A percentile compares a stretch with the other conserved stretches of the same genome.
These are phyloP conservation scores for Plectrocnemia conspersa DNA, from an alignment of 1,140 invertebrate species.

Conservation along the genomic window DNA sequence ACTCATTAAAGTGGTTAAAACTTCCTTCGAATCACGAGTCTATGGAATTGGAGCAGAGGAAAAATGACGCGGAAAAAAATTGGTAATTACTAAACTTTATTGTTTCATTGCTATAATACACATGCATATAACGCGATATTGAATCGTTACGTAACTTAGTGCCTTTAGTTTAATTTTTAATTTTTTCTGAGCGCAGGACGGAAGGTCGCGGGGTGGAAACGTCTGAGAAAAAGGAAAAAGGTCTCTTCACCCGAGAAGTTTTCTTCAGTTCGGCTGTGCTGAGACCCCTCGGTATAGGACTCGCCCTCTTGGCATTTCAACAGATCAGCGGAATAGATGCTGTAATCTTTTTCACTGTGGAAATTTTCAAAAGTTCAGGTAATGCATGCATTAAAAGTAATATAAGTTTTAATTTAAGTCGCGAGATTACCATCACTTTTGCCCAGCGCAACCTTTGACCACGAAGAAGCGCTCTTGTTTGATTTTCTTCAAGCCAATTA, in stretches of 20 bases:
- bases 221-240: slow-evolving; percentile 27
- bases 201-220: background rate
- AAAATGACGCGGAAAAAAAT: slow-evolving; percentile 20
- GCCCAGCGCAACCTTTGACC: background rate
- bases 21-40: slow-evolving; percentile 38
- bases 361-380: slow-evolving; percentile 54
- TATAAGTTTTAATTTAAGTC: slow-evolving; percentile 28
- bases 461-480: background rate
- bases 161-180: background rate
- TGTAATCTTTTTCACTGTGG: slow-evolving; percentile 64
- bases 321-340: slow-evolving; percentile 65
- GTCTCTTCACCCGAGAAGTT: slow-evolving; percentile 46
- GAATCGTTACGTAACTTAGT: background rate
- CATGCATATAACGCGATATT: background rate
- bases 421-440: background rate
- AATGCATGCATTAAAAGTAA: no score
- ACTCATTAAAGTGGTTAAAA: slow-evolving; percentile 48
- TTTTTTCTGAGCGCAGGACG: background rate
- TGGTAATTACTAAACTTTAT: no score
- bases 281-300: slow-evolving; percentile 47
- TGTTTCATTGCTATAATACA: background rate
- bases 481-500: slow-evolving; percentile 8
- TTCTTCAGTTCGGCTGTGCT: slow-evolving; percentile 46
- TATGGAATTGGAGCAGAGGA: slow-evolving; percentile 23
- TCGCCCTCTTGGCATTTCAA: slow-evolving; percentile 57